Base-by-base conservation (phyloP, 2,797 vertebrate genomes). In the Myiotriccus ornatus region DNA sequence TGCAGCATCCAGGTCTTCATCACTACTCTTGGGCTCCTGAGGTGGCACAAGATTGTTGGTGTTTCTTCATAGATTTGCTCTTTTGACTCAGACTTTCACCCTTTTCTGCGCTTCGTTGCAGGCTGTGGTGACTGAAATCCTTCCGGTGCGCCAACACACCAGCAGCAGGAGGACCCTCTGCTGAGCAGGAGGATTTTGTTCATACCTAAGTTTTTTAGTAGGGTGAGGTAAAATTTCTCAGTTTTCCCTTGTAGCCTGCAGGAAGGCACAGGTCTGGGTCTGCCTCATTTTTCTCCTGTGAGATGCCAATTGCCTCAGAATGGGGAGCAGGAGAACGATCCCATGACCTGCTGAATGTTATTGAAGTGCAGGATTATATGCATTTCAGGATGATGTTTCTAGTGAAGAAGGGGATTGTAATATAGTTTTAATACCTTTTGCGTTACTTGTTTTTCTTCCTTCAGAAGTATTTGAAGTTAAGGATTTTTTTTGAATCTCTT, bases 11-110 rank as follows among this genome's bases (percentile, higher is more conserved):
- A 4, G 14, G 25, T 16, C 56, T 35, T 49, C 67, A 34, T 39
- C 27, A 1, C 21, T 2, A 6, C 20, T 34, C 34, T 10, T 17
- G 43, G 20, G 50, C 20, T 23, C 21, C 28, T 0, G 1, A 69
- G 13, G 50, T 62, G 50, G 17, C 34, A 14, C 37, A 27, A 20
- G 25, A 24, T 2, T 4, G 8, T 28, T 74, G 15, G 16, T 47
- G 14, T 24, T 78, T 62, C 46, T 32, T 65, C 35, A 19, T 6
- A 18, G 32, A 12, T 63, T 70, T n/a, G 39, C 39, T 32, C 10
- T 43, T 3, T n/a, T 78, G 35, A 27, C 53, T 60, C 59, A 46
- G 23, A 21, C 14, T 68, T 81, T 35, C 7, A 55, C 17, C 19
- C 24, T 57, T 53, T 22, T 35, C 30, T 70, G 41, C 55, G 20